These are phyloP conservation scores for Oreocharis arfaki DNA, from an alignment of 2,113 vertebrate species.

Conservation along the genomic window DNA sequence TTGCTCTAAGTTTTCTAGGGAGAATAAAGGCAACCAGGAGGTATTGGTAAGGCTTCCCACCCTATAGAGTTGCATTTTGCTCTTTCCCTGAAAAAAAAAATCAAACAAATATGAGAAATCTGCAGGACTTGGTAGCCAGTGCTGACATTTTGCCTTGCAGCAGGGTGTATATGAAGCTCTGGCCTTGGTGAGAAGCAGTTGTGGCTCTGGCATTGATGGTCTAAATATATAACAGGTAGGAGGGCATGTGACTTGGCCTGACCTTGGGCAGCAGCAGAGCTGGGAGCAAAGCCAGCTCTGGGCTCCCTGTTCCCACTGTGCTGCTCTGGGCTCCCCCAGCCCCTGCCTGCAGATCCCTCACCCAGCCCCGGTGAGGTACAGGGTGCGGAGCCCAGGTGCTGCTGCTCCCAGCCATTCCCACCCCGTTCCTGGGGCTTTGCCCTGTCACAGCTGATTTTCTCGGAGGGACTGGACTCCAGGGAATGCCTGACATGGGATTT, in stretches of 20 bases:
- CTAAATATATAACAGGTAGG: conserved; percentile 17
- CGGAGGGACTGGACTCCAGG: fast-evolving
- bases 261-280: background rate
- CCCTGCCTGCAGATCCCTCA: background rate
- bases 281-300: background rate
- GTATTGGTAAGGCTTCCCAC: background rate
- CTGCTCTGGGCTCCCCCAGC: background rate
- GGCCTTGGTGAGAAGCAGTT: background rate
- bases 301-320: background rate
- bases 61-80: background rate
- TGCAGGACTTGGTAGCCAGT: background rate
- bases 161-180: background rate
- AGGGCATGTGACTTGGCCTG: background rate
- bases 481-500: background rate
- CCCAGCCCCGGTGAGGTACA: background rate
- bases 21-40: background rate
- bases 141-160: background rate
- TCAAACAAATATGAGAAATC: background rate
- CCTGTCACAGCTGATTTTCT: background rate
- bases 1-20: background rate
- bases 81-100: fast-evolving
- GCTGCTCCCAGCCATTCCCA: fast-evolving
- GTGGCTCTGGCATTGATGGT: background rate
- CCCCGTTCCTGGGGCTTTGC: background rate
- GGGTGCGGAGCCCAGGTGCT: fast-evolving